Conservation (phyloP, 1,140 invertebrate species). For the Drosophila repletoides region DNA sequence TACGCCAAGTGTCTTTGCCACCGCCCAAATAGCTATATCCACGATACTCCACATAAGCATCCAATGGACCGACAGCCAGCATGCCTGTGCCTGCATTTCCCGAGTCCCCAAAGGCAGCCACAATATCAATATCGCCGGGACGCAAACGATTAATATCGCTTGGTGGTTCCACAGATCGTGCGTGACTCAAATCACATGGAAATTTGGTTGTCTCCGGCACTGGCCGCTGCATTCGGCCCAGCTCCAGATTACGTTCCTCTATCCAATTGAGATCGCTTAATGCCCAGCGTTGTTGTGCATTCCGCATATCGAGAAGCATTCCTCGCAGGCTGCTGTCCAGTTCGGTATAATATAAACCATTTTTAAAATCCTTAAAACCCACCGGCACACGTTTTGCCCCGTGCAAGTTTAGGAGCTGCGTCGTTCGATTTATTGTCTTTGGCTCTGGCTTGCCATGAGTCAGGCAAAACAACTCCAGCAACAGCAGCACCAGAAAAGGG, state of each 20-base stretch:
- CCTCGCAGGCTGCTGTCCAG: slow-evolving; percentile 23
- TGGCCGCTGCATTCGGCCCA: slow-evolving; percentile 40
- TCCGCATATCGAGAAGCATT: not conserved
- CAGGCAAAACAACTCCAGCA: not conserved
- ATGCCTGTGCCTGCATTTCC: slow-evolving; percentile 86
- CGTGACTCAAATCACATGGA: slow-evolving; percentile 40
- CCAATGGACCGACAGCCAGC: not conserved
- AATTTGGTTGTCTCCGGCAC: slow-evolving; percentile 23
- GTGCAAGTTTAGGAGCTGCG: not conserved
- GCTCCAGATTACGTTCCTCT: not conserved
- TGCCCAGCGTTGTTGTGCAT: not conserved
- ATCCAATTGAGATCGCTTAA: not conserved
- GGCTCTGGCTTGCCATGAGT: not conserved
- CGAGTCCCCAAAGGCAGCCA: slow-evolving; percentile 87
- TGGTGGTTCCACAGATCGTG: slow-evolving; percentile 54
- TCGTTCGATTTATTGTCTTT: slow-evolving; percentile 5
- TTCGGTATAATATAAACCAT: slow-evolving; percentile 25
- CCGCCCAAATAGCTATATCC: slow-evolving; percentile 77
- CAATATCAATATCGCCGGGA: slow-evolving; percentile 87
- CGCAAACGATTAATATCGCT: slow-evolving; percentile 83
- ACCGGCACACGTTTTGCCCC: slow-evolving; percentile 7
- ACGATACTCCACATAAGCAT: slow-evolving; percentile 61
- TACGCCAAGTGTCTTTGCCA: slow-evolving; percentile 84
- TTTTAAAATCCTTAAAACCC: not conserved
- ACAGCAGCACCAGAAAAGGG: not conserved